Percentiles rank a stretch among this genome's conserved stretches.
phyloP scores from a whole-genome alignment of 2,113 vertebrate genomes.

The Chaenogobius annularis region DNA sequence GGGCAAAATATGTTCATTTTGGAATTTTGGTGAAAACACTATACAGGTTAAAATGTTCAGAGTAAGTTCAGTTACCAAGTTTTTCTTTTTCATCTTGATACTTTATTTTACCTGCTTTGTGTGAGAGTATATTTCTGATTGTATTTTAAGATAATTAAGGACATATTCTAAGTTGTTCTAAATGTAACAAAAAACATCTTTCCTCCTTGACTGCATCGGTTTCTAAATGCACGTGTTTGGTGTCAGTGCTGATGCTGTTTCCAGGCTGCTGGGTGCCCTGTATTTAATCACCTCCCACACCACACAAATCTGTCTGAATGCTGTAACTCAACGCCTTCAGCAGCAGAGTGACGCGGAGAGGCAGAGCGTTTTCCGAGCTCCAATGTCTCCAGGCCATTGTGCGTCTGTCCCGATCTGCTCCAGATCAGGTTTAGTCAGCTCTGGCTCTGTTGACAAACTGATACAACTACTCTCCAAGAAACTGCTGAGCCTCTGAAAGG shows the following conservation, averaged over 20 bases:
- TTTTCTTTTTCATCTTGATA: too few species aligned
- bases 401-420: conserved; percentile 21
- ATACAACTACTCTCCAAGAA: conserved; percentile 23
- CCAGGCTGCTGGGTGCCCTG: background rate
- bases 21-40: too few species aligned
- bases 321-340: conserved; percentile 59
- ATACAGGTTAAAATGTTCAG: too few species aligned
- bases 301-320: conserved; percentile 47
- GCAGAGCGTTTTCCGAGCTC: conserved; percentile 71
- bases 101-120: too few species aligned
- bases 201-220: background rate
- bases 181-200: too few species aligned
- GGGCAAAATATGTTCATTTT: too few species aligned
- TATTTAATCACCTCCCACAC: conserved; percentile 38
- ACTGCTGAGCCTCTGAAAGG: background rate
- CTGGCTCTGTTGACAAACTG: conserved; percentile 12
- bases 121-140: too few species aligned
- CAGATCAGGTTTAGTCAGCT: conserved; percentile 3
- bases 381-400: conserved; percentile 70
- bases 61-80: too few species aligned
- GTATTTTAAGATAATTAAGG: too few species aligned
- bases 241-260: background rate
- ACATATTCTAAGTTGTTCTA: background rate
- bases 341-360: conserved; percentile 38
- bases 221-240: background rate